Base-by-base conservation (phyloP, 2,797 vertebrate species). In the Scarus forsteni region DNA sequence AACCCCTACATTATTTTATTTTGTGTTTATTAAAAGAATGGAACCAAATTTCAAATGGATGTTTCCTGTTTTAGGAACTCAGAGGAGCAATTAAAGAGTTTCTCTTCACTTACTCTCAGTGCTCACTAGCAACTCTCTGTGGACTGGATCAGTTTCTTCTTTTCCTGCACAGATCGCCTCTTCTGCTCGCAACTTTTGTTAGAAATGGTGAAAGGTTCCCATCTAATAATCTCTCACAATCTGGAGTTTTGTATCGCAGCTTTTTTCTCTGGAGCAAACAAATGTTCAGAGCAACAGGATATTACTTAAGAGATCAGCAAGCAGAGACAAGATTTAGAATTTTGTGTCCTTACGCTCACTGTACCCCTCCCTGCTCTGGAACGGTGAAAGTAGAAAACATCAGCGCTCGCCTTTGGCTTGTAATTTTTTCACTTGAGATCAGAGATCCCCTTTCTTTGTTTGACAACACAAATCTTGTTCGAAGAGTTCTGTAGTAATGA, bases 11-110 rank as follows among this genome's bases (percentile, higher is more conserved):
- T 69, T 60, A 67, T 77, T 75, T 83, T 81, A 52, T 86, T 87
- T 82, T 52, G 68, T 67, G 81, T 79, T 83, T 15, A 75, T 56
- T 52, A 60, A 48, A 67, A 66, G 49, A 77, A 68, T 63, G 57
- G 63, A 85, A 80, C 80, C 77, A 83, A 87, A 83, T 83, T 85
- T 74, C 43, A 68, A 74, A 64, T 61, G 63, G 76, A 77, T 89
- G 60, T 76, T 67, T 86, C 80, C 53, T 72, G 63, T 84, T 91
- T 82, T 61, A 84, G 68, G 80, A 78, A 80, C 58, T 54, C 63
- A 60, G 77, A 66, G 56, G 63, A 85, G 50, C 51, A 15, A 78
- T 79, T 77, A 51, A 79, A 67, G 48, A 43, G 48, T 63, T 80
- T 83, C 83, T 74, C 58, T 73, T 85, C 78, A 70, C 60, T 35